These are phyloP conservation scores for Tylochromis polylepis DNA, from an alignment of 2,113 vertebrate genomes.

Conservation along the genomic window DNA sequence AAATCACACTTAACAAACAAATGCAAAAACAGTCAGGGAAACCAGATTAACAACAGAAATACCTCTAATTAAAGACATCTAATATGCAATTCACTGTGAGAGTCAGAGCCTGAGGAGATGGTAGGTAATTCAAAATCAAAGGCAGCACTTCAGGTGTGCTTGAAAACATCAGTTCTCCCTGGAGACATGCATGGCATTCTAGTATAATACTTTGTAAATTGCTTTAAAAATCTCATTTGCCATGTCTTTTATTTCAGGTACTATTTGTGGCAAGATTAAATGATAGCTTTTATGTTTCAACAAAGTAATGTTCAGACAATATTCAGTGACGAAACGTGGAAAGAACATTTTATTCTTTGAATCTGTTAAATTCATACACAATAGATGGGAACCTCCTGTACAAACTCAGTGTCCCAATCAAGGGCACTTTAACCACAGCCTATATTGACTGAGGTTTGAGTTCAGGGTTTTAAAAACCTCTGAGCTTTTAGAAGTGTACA, in stretches of 20 bases:
- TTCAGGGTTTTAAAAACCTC: not conserved
- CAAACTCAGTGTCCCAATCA: not conserved
- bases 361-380: not conserved
- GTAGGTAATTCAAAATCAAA: constrained; percentile 33
- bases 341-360: not conserved
- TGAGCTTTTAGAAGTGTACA: not conserved
- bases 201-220: constrained; percentile 10
- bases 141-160: constrained; percentile 12
- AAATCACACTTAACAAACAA: not conserved
- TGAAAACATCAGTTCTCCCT: not conserved
- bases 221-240: constrained; percentile 25
- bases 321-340: not conserved
- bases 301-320: not conserved
- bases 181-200: constrained; percentile 11
- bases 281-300: not conserved
- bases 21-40: not conserved
- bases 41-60: constrained; percentile 20
- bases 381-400: not conserved
- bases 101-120: constrained; percentile 9
- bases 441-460: not conserved
- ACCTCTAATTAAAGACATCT: constrained; percentile 22
- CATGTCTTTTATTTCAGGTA: not conserved
- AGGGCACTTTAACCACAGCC: not conserved
- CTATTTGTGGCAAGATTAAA: not conserved
- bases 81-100: not conserved